Conservation (phyloP, 2,113 vertebrate species). For the Patagioenas fasciata region DNA sequence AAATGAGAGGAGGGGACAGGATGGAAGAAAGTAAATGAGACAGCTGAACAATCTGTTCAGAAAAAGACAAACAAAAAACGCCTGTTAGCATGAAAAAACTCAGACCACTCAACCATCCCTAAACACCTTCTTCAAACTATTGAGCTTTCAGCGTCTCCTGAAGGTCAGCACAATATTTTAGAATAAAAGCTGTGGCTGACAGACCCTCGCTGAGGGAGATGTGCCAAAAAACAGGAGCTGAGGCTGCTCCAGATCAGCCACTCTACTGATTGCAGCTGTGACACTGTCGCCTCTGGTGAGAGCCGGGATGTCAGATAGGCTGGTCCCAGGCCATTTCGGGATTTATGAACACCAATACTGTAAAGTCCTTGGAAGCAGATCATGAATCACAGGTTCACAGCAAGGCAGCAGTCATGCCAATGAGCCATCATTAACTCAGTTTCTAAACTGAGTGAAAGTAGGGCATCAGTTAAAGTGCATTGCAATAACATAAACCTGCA, state of each 20-base stretch:
- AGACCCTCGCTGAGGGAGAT: slow-evolving; percentile 27
- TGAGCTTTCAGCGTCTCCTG: slow-evolving; percentile 18
- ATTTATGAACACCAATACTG: slow-evolving; percentile 33
- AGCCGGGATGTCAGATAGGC: slow-evolving; percentile 40
- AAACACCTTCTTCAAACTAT: not conserved
- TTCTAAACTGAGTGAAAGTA: slow-evolving; percentile 56
- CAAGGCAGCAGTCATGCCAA: slow-evolving; percentile 20
- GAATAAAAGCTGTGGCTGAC: slow-evolving; percentile 9
- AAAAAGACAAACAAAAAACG: not conserved
- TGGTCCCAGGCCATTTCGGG: slow-evolving; percentile 33
- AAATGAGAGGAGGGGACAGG: not conserved
- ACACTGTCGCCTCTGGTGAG: slow-evolving; percentile 45
- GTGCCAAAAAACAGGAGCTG: slow-evolving; percentile 29
- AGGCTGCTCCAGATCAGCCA: slow-evolving; percentile 22
- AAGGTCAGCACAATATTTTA: slow-evolving; percentile 50
- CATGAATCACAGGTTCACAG: slow-evolving; percentile 56
- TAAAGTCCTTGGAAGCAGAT: slow-evolving; percentile 47
- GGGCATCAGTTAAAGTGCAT: slow-evolving; percentile 64
- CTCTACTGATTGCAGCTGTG: slow-evolving; percentile 58
- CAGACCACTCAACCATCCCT: not conserved
- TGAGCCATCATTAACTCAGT: slow-evolving; percentile 35
- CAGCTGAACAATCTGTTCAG: not conserved
- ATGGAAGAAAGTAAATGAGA: not conserved
- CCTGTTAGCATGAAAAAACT: slow-evolving; percentile 10
- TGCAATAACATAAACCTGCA: slow-evolving; percentile 57